Conservation (phyloP, 1,140 invertebrate genomes). For the Habropoda laboriosa region DNA sequence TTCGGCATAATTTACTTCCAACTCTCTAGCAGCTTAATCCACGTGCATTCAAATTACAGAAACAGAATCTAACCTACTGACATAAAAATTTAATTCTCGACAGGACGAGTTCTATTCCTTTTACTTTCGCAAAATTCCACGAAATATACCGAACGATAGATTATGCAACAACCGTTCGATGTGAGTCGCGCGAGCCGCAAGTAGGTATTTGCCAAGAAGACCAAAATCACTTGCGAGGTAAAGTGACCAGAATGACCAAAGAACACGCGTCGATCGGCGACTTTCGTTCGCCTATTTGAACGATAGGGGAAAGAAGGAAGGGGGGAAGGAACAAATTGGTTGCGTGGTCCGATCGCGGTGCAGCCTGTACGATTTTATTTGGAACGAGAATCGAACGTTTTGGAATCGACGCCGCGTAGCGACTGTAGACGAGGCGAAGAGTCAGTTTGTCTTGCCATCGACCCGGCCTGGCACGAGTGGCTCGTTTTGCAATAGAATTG, state of each 20-base stretch:
- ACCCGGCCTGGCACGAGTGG: constrained; percentile 8
- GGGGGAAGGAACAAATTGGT: constrained; percentile 6
- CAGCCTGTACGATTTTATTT: constrained; percentile 27
- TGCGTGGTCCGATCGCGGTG: not conserved
- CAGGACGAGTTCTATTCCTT: too few species aligned
- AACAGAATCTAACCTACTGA: too few species aligned
- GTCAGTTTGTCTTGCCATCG: not conserved
- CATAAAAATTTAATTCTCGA: too few species aligned
- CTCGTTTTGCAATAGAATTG: constrained; percentile 39
- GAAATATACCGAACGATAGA: too few species aligned
- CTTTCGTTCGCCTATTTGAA: not conserved
- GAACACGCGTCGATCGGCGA: not conserved
- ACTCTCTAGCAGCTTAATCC: too few species aligned
- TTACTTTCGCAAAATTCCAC: too few species aligned
- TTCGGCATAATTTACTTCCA: too few species aligned
- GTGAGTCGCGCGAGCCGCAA: too few species aligned
- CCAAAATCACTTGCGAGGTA: not conserved
- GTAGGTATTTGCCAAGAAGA: not conserved
- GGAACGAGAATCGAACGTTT: constrained; percentile 43
- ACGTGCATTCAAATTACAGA: too few species aligned
- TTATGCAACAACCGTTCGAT: not conserved
- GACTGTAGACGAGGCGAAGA: not conserved
- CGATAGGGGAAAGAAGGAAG: not conserved
- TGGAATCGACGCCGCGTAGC: constrained; percentile 9
- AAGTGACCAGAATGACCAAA: not conserved